Conservation (phyloP, 2,888 invertebrate genomes). For the Oegoconia quadripuncta region DNA sequence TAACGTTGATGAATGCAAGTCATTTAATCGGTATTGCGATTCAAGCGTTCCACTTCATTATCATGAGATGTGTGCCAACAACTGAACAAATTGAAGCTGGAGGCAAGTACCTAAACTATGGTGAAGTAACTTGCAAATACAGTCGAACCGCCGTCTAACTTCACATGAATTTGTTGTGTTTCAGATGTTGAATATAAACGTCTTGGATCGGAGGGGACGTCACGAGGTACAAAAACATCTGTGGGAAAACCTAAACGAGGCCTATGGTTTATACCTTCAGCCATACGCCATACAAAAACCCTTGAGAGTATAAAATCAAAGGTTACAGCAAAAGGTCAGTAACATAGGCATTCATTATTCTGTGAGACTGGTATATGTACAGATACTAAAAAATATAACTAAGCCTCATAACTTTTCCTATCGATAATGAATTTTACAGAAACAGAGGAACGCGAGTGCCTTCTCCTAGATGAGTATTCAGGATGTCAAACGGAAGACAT, state of each 20-base stretch:
- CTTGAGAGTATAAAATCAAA: slow-evolving; percentile 72
- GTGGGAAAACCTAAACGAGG: slow-evolving; percentile 58
- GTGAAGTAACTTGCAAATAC: neutral
- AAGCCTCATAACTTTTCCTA: neutral
- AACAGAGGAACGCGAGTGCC: slow-evolving; percentile 79
- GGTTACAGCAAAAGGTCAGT: slow-evolving; percentile 58
- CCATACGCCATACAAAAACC: slow-evolving; percentile 71
- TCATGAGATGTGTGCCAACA: slow-evolving; percentile 78
- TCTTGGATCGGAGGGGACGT: slow-evolving; percentile 52
- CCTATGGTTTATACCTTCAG: slow-evolving; percentile 74
- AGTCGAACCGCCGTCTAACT: neutral
- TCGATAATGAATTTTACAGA: slow-evolving; percentile 33
- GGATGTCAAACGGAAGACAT: slow-evolving; percentile 59
- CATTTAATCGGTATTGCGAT: slow-evolving; percentile 72
- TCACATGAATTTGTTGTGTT: slow-evolving; percentile 3
- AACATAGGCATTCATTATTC: no score
- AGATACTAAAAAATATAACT: no score
- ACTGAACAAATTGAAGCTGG: slow-evolving; percentile 72
- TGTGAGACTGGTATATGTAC: no score
- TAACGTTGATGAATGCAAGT: slow-evolving; percentile 79
- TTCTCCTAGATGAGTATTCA: slow-evolving; percentile 78
- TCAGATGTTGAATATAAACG: slow-evolving; percentile 73
- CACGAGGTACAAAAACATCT: slow-evolving; percentile 42
- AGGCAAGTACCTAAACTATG: slow-evolving; percentile 47
- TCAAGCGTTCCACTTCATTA: slow-evolving; percentile 68